Evolutionary conservation across 2,797 vertebrate genomes (phyloP).

Genomic region (Pangasius larnaudii): DNA sequence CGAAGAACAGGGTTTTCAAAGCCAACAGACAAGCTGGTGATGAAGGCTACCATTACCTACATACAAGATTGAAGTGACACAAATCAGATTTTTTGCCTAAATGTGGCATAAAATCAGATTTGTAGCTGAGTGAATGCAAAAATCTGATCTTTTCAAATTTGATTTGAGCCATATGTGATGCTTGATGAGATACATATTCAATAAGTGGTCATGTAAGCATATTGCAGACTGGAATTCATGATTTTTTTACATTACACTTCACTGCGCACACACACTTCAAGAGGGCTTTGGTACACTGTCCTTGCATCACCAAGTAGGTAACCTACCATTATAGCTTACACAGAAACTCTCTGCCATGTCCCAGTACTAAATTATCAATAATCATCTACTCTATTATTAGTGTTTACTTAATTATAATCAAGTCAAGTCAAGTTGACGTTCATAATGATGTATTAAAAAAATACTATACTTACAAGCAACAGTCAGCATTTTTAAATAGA

Average conservation of each 20-base stretch:
- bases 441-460: background rate
- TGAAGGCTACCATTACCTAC: background rate
- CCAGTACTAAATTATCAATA: background rate
- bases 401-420: background rate
- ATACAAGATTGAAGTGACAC: background rate
- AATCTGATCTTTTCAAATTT: background rate
- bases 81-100: background rate
- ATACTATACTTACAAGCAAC: background rate
- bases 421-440: too few relatives aligned
- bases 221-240: background rate
- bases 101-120: background rate
- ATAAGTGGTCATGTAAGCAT: background rate
- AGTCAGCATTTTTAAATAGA: background rate
- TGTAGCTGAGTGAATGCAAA: background rate
- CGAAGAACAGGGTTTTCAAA: background rate
- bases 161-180: background rate
- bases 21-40: background rate
- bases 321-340: background rate
- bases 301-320: background rate
- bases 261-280: background rate
- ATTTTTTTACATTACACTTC: slow-evolving; percentile 1
- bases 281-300: background rate
- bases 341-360: background rate
- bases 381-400: background rate
- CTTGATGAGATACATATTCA: background rate